Evolutionary conservation across 2,888 invertebrate species (phyloP).

Genomic region (Morpho deidamia): DNA sequence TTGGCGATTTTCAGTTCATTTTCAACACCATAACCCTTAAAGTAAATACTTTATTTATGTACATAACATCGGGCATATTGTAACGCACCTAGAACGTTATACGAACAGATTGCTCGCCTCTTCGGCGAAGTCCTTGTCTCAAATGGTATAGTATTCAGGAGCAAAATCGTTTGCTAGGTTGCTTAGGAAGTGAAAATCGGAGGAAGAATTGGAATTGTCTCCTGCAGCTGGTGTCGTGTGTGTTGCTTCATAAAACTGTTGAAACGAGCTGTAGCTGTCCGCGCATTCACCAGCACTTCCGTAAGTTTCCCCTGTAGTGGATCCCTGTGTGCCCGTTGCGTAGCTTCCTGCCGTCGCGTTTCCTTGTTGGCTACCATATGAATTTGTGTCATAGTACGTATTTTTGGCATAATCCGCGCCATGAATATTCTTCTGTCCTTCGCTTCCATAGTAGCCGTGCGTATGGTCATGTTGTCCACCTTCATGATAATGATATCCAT

Average conservation of each 20-base stretch:
- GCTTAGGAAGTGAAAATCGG: slow-evolving; percentile 95
- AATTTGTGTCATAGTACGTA: slow-evolving; percentile 62
- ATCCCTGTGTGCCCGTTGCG: slow-evolving; percentile 33
- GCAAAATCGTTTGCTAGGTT: slow-evolving; percentile 95
- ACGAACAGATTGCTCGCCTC: slow-evolving; percentile 75
- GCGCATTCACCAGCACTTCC: slow-evolving; percentile 73
- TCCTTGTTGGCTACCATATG: slow-evolving; percentile 51
- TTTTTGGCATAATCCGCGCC: slow-evolving; percentile 74
- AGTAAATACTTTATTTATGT: slow-evolving; percentile 23
- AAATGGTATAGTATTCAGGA: slow-evolving; percentile 90
- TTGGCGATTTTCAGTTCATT: slow-evolving; percentile 45
- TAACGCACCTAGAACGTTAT: slow-evolving; percentile 36
- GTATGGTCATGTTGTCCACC: slow-evolving; percentile 59
- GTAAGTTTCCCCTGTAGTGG: slow-evolving; percentile 55
- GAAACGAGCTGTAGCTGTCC: slow-evolving; percentile 84
- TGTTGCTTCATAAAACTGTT: slow-evolving; percentile 82
- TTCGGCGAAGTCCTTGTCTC: slow-evolving; percentile 77
- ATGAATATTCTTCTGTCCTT: slow-evolving; percentile 69
- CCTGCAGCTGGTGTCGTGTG: slow-evolving; percentile 76
- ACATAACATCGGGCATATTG: slow-evolving; percentile 22
- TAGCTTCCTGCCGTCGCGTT: slow-evolving; percentile 42
- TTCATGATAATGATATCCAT: slow-evolving; percentile 73
- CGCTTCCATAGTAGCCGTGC: slow-evolving; percentile 64
- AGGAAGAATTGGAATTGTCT: slow-evolving; percentile 94
- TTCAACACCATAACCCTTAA: slow-evolving; percentile 40